These are phyloP conservation scores for Pogonus chalceus DNA, from an alignment of 1,140 invertebrate species.

Conservation along the genomic window DNA sequence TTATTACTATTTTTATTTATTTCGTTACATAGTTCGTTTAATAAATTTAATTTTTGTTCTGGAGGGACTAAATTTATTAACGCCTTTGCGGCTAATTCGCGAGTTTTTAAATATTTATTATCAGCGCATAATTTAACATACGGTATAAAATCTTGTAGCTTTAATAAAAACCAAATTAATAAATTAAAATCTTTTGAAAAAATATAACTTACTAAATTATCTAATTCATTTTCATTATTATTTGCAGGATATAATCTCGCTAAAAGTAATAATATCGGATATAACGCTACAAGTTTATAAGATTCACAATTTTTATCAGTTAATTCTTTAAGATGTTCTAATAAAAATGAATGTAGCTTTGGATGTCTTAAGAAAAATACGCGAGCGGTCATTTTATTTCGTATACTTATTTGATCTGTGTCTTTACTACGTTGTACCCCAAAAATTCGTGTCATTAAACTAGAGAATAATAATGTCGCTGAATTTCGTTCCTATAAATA, in stretches of 20 bases:
- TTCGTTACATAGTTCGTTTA: constrained; percentile 28
- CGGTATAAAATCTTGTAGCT: constrained; percentile 36
- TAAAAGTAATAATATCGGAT: constrained; percentile 70
- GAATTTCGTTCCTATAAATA: constrained; percentile 82
- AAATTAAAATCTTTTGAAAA: neutral
- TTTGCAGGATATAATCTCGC: constrained; percentile 66
- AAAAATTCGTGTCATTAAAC: constrained; percentile 81
- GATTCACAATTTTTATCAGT: constrained; percentile 20
- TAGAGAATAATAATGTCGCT: constrained; percentile 71
- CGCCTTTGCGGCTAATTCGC: constrained; percentile 56
- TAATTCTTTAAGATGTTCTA: constrained; percentile 51
- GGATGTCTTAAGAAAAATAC: constrained; percentile 83
- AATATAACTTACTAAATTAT: constrained; percentile 44
- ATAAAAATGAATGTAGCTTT: constrained; percentile 64
- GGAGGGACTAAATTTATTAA: constrained; percentile 49
- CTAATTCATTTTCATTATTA: constrained; percentile 53
- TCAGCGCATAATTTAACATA: constrained; percentile 40
- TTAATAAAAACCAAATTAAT: constrained; percentile 20
- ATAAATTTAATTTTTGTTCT: constrained; percentile 23
- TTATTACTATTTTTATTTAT: constrained; percentile 19
- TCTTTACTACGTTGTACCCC: constrained; percentile 72
- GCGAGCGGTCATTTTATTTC: constrained; percentile 67
- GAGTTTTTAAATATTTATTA: constrained; percentile 50
- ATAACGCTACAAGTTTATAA: constrained; percentile 40
- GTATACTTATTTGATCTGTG: constrained; percentile 56